A percentile compares a stretch with the other conserved stretches of the same genome.
These are phyloP conservation scores for Chrysopilus asiliformis DNA, from an alignment of 2,888 invertebrate genomes.

Conservation along the genomic window DNA sequence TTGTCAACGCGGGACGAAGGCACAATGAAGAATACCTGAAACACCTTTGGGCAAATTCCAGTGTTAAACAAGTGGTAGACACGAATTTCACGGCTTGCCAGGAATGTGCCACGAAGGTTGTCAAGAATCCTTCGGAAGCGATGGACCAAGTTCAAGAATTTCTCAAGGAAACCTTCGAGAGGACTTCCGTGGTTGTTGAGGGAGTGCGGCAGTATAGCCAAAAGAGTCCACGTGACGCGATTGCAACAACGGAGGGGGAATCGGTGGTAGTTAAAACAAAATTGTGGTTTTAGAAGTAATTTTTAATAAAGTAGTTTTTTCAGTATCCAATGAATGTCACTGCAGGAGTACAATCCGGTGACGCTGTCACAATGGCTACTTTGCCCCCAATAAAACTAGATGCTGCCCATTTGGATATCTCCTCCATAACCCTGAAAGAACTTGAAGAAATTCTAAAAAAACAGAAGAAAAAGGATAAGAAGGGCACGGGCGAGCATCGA, in stretches of 20 bases:
- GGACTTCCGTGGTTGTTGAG: slow-evolving; percentile 53
- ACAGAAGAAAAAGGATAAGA: slow-evolving; percentile 22
- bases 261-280: too few relatives aligned
- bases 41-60: slow-evolving; percentile 56
- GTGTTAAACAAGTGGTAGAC: slow-evolving; percentile 40
- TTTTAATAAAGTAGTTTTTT: too few relatives aligned
- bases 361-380: too few relatives aligned
- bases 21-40: slow-evolving; percentile 48
- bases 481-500: too few relatives aligned
- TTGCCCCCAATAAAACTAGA: too few relatives aligned
- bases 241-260: too few relatives aligned
- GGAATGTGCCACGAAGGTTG: slow-evolving; percentile 19
- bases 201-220: slow-evolving; percentile 59
- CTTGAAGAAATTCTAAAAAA: slow-evolving; percentile 33
- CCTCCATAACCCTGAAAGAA: slow-evolving; percentile 32
- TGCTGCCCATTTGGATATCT: slow-evolving; percentile 30
- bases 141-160: slow-evolving; percentile 35
- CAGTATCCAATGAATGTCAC: too few relatives aligned
- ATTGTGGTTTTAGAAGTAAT: too few relatives aligned
- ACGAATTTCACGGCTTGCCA: slow-evolving; percentile 21
- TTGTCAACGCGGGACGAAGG: slow-evolving; percentile 51
- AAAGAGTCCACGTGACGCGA: too few relatives aligned
- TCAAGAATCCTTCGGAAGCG: slow-evolving; percentile 24
- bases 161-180: slow-evolving; percentile 45
- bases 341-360: too few relatives aligned